Conservation (phyloP, 2,797 vertebrate genomes). For the Mergus octosetaceus region DNA sequence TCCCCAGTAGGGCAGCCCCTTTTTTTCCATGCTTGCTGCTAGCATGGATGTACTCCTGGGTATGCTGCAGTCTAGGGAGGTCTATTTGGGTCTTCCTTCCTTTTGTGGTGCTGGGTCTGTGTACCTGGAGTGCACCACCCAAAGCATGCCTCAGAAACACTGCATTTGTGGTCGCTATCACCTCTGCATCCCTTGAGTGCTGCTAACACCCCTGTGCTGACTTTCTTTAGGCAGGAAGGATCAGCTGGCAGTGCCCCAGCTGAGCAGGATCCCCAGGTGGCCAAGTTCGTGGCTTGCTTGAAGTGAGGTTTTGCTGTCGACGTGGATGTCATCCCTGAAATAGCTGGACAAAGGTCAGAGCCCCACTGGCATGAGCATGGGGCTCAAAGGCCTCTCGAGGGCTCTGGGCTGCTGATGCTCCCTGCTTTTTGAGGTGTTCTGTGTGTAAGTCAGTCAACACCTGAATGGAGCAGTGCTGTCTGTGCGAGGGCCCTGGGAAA, state of each 20-base stretch:
- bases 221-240: neutral
- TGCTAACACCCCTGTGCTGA: neutral
- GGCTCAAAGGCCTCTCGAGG: neutral
- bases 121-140: neutral
- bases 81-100: neutral
- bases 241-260: neutral
- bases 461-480: neutral
- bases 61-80: neutral
- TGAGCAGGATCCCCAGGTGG: rapidly evolving
- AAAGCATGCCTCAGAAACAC: neutral
- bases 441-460: rapidly evolving
- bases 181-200: neutral
- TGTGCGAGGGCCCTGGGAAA: neutral
- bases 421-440: rapidly evolving
- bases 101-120: neutral
- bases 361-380: rapidly evolving
- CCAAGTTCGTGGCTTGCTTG: neutral
- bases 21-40: neutral
- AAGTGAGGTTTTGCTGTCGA: neutral
- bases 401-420: rapidly evolving
- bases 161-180: neutral
- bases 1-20: neutral
- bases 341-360: neutral
- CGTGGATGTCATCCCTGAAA: neutral
- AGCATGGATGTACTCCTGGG: neutral